Base-by-base conservation (phyloP, 2,797 vertebrate genomes). In the Parauchenoglanis ngamensis region DNA sequence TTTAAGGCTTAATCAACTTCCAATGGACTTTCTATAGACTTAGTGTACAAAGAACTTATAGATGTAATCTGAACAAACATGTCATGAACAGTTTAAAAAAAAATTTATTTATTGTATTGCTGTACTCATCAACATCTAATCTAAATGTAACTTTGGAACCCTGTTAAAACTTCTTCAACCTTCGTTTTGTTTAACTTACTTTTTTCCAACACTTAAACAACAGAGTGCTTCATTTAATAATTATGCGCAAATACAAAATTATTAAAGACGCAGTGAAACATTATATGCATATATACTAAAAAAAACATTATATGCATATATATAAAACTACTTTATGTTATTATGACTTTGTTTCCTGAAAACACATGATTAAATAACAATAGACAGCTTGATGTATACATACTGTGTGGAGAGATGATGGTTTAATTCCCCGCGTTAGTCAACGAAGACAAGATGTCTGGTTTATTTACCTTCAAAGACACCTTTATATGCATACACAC, bases 381-480 rank as follows among this genome's bases (percentile, higher is more conserved):
- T 46, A 82, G 17, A 59, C 12, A 83, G n/a, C 7, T 52, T 83
- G 44, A 7, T 44, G 23, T 44, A 83, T 83, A 83, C 81, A 68
- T 83, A 83, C 81, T 4, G 81, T 49, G 61, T 49, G 57, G 56
- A 81, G 57, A 68, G 44, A 68, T 21, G 81, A 67, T 52, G 46
- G 35, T 52, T 52, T 52, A 83, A 67, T 12, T 49, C 81, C 19
- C n/a, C 1, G n/a, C 3, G 23, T 23, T 44, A 80, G 56, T 44
- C 21, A 46, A 23, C 0, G 40, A 65, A 83, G 44, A 23, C 59
- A 82, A 83, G 40, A 83, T 49, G 17, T 83, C 80, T 82, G 79
- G 79, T 49, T 65, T 83, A 67, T 67, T 65, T 52, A 52, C 81
- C 81, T 52, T 68, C 44, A 83, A 68, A 52, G 63, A 83, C 10